Evolutionary conservation across 2,888 invertebrate species (phyloP).

Genomic region (Hypolimnas misippus): DNA sequence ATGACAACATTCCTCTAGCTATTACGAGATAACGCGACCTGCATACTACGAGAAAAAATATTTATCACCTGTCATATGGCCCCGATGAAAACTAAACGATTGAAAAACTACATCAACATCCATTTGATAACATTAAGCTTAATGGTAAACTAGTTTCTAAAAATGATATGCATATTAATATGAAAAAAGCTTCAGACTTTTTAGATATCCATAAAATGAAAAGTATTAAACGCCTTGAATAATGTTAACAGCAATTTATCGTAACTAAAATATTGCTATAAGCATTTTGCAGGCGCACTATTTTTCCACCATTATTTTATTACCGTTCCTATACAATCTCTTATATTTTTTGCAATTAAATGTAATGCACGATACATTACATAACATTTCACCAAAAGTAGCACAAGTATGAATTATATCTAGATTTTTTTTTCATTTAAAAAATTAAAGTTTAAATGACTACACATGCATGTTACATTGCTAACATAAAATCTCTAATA

Average conservation of each 20-base stretch:
- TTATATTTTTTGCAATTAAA: conserved; percentile 1
- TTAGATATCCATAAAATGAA: not conserved
- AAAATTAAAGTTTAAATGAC: conserved; percentile 6
- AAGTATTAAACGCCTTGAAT: conserved; percentile 14
- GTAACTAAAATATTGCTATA: conserved; percentile 12
- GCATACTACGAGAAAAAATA: conserved; percentile 7
- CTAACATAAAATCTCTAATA: conserved; percentile 22
- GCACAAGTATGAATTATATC: not conserved
- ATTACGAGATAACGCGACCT: conserved; percentile 4
- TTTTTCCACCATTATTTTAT: not conserved
- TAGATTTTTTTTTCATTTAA: not conserved
- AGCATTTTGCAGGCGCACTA: conserved; percentile 10
- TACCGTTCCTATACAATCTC: not conserved
- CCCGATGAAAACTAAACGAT: conserved; percentile 57
- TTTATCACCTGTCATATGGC: conserved; percentile 66
- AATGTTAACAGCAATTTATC: conserved; percentile 15
- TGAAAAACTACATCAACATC: conserved; percentile 32
- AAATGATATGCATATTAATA: conserved; percentile 35
- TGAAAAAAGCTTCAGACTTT: conserved; percentile 14
- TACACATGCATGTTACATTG: conserved; percentile 13
- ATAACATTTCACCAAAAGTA: not conserved
- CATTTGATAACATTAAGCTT: conserved; percentile 26
- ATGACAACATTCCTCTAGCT: not conserved
- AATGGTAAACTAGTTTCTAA: conserved; percentile 28
- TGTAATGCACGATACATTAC: not conserved